phyloP scores from a whole-genome alignment of 2,888 invertebrate species.

The Tiphia femorata region DNA sequence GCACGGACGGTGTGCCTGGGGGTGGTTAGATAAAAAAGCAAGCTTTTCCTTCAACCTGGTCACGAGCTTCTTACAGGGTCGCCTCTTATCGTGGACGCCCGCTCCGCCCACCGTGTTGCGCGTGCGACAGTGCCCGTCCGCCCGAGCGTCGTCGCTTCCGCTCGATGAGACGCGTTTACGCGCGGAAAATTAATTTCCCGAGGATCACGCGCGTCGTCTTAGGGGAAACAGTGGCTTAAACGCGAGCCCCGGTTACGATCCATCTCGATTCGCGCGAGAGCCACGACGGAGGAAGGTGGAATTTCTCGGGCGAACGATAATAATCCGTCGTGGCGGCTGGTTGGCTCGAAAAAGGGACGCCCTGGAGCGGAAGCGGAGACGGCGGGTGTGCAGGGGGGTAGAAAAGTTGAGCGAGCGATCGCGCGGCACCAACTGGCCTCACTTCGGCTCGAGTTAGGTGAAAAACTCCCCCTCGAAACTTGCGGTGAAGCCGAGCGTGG shows the following conservation, averaged over 20 bases:
- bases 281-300: neutral
- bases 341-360: neutral
- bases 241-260: too few relatives aligned
- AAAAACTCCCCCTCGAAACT: constrained; percentile 2
- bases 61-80: constrained; percentile 16
- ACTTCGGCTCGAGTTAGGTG: neutral
- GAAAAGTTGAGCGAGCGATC: neutral
- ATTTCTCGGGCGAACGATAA: neutral
- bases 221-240: too few relatives aligned
- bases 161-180: neutral
- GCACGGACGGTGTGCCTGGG: constrained; percentile 17
- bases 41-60: constrained; percentile 17
- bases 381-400: neutral
- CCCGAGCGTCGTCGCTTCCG: neutral
- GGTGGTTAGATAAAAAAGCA: constrained; percentile 24
- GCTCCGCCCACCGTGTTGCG: too few relatives aligned
- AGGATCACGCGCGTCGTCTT: neutral
- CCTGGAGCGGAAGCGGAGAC: too few relatives aligned
- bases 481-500: neutral
- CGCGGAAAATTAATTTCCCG: neutral
- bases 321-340: neutral
- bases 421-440: neutral
- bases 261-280: neutral
- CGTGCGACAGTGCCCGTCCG: neutral
- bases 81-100: neutral